Percentiles rank a stretch among this genome's conserved stretches.
phyloP scores from a whole-genome alignment of 2,113 vertebrate genomes.

The Actinemys pallida region DNA sequence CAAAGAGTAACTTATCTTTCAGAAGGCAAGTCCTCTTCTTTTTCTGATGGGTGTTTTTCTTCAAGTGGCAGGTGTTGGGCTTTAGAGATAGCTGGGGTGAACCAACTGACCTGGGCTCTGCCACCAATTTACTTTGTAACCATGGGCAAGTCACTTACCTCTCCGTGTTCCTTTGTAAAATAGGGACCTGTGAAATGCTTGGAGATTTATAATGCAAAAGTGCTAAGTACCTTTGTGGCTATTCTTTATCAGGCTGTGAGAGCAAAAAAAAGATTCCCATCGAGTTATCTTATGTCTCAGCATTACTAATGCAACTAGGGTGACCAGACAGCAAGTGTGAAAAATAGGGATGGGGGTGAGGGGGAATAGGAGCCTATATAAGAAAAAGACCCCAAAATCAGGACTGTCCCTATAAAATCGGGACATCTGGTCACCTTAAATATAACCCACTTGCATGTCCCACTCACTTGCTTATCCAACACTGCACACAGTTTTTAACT shows the following conservation, averaged over 20 bases:
- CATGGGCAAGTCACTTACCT: neutral
- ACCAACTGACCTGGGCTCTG: neutral
- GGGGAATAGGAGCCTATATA: too few species aligned
- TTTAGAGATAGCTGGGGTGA: neutral
- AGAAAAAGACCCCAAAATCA: too few species aligned
- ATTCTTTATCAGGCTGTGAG: neutral
- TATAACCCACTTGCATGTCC: neutral
- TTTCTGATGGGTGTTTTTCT: neutral
- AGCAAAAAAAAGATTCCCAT: neutral
- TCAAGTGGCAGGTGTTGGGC: rapidly evolving
- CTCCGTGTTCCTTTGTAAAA: neutral
- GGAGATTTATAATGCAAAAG: neutral
- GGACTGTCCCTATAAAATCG: too few species aligned
- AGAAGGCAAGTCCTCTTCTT: neutral
- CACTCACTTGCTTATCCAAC: neutral
- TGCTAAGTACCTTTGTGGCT: neutral
- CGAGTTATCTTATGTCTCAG: neutral
- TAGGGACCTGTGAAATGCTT: neutral
- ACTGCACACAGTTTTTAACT: neutral
- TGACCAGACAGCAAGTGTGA: too few species aligned
- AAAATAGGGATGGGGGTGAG: too few species aligned
- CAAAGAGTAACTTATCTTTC: neutral
- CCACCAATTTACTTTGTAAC: rapidly evolving
- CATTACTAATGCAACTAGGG: neutral
- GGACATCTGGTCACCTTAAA: too few species aligned